These are phyloP conservation scores for Amphiura filiformis DNA, from an alignment of 35 echinoderm and acorn worm species.

Conservation along the genomic window DNA sequence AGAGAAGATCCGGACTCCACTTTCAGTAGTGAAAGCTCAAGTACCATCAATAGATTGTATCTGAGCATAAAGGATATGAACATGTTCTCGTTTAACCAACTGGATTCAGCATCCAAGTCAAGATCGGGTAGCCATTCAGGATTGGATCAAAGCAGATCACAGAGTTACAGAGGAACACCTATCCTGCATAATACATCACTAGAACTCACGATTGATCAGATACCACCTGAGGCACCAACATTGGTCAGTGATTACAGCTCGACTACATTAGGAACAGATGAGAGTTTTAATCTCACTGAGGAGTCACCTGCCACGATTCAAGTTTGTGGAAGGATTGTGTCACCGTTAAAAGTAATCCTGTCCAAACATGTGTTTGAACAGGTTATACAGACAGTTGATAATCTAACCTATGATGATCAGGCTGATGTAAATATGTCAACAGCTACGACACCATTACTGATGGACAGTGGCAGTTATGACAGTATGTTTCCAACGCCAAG, in stretches of 20 bases:
- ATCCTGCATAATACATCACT: slow-evolving; percentile 87
- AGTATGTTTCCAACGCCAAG: neutral
- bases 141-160: neutral
- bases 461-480: neutral
- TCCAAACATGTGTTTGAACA: slow-evolving; percentile 96
- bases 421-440: neutral
- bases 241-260: slow-evolving; percentile 49
- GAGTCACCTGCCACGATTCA: slow-evolving; percentile 33
- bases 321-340: slow-evolving; percentile 77
- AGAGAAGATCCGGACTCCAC: slow-evolving; percentile 40
- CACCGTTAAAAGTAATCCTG: slow-evolving; percentile 76
- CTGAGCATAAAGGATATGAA: slow-evolving; percentile 81
- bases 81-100: slow-evolving; percentile 83
- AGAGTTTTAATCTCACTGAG: slow-evolving; percentile 25
- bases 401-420: slow-evolving; percentile 68
- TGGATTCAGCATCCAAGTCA: slow-evolving; percentile 70
- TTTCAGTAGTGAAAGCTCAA: neutral
- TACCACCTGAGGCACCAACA: slow-evolving; percentile 11
- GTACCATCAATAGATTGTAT: slow-evolving; percentile 30
- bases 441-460: neutral
- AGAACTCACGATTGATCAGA: slow-evolving; percentile 69
- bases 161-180: slow-evolving; percentile 66
- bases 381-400: slow-evolving; percentile 86
- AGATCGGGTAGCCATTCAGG: slow-evolving; percentile 15
- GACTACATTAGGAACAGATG: slow-evolving; percentile 23